phyloP scores from a whole-genome alignment of 2,113 vertebrate species.

The Cyanoramphus novaezelandiae region DNA sequence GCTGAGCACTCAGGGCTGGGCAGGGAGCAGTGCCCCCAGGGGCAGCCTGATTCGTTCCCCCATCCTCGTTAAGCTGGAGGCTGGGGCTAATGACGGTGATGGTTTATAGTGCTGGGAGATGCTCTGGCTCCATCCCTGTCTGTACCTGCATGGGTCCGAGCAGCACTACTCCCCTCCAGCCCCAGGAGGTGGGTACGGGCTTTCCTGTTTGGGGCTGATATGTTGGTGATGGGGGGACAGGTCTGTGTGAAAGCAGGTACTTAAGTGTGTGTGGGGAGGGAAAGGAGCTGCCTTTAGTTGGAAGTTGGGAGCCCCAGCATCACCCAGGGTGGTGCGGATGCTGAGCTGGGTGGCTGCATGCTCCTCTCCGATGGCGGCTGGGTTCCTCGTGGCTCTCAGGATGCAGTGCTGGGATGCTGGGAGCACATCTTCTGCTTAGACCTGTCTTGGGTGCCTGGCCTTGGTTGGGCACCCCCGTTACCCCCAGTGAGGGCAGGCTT shows the following conservation, averaged over 20 bases:
- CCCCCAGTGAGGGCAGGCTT: not conserved
- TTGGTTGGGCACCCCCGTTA: rapidly evolving
- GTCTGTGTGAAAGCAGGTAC: rapidly evolving
- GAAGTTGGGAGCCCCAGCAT: not conserved
- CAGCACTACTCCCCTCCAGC: not conserved
- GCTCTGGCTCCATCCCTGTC: rapidly evolving
- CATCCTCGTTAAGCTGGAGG: not conserved
- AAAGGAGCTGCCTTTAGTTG: not conserved
- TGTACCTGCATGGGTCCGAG: rapidly evolving
- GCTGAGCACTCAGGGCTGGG: not conserved
- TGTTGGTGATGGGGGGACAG: rapidly evolving
- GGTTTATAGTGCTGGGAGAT: not conserved
- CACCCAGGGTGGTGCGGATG: not conserved
- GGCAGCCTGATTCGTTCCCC: not conserved
- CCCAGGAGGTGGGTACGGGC: rapidly evolving
- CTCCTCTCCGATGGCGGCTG: not conserved
- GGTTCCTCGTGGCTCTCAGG: not conserved
- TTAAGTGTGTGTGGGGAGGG: not conserved
- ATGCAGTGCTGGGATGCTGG: not conserved
- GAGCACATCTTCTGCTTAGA: not conserved
- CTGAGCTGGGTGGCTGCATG: rapidly evolving
- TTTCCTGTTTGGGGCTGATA: rapidly evolving
- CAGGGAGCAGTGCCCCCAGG: not conserved
- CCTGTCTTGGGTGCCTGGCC: not conserved
- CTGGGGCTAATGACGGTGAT: rapidly evolving